Evolutionary conservation across 2,888 invertebrate genomes (phyloP).

Genomic region (Chesias legatella): DNA sequence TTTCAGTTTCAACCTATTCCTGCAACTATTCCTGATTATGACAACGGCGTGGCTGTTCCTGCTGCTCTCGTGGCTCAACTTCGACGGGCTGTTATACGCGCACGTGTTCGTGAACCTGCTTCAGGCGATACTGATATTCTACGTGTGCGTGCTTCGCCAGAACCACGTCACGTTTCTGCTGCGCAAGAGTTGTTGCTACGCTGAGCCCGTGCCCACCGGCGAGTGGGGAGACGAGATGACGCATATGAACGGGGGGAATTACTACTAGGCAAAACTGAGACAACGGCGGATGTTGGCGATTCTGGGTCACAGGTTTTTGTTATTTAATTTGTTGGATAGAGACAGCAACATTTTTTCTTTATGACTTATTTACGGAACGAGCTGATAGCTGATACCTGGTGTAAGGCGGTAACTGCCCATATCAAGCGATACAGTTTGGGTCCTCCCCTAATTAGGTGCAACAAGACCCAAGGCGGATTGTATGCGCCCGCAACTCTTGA

Average conservation of each 20-base stretch:
- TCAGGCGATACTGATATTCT: constrained; percentile 87
- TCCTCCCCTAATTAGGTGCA: too few species aligned
- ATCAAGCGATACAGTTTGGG: too few species aligned
- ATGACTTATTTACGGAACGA: too few species aligned
- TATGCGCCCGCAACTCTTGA: too few species aligned
- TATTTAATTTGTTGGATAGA: too few species aligned
- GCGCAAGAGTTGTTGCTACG: constrained; percentile 89
- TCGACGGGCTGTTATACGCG: constrained; percentile 86
- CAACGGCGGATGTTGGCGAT: too few species aligned
- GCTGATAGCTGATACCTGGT: too few species aligned
- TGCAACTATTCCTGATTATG: constrained; percentile 87
- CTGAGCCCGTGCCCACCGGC: constrained; percentile 85
- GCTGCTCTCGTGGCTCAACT: constrained; percentile 86
- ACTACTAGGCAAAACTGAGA: too few species aligned
- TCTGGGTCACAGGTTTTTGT: too few species aligned
- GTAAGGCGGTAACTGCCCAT: too few species aligned
- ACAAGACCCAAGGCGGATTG: too few species aligned
- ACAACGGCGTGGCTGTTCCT: constrained; percentile 88
- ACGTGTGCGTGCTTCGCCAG: constrained; percentile 88
- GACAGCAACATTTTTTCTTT: too few species aligned
- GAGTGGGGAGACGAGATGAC: constrained; percentile 96
- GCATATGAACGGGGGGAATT: constrained; percentile 87
- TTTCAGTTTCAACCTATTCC: constrained; percentile 89
- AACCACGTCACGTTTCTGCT: constrained; percentile 89
- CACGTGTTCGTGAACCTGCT: constrained; percentile 88